A percentile compares a stretch with the other conserved stretches of the same genome.
Evolutionary conservation across 2,113 vertebrate species (phyloP).

Genomic region (pig (Sus scrofa)): T2T-Sscrofa CM000824.6:198424001-198424500

Average conservation of each 20-base stretch:
- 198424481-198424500: neutral
- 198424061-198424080: neutral
- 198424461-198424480: neutral
- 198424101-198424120: neutral
- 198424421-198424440: too few species aligned
- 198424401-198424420: too few species aligned
- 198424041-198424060: neutral
- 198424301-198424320: too few species aligned
- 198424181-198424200: neutral
- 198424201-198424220: neutral
- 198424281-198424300: neutral
- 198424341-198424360: too few species aligned
- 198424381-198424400: too few species aligned
- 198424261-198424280: neutral
- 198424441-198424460: too few species aligned
- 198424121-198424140: neutral
- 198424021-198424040: neutral
- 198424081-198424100: neutral
- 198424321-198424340: too few species aligned
- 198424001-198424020: neutral
- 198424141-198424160: neutral
- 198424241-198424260: neutral
- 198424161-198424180: neutral
- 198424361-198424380: too few species aligned
- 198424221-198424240: constrained; percentile 24